Percentiles rank a stretch among this genome's conserved stretches.
These are phyloP conservation scores for Acrocephalus arundinaceus DNA, from an alignment of 2,113 vertebrate genomes.

Conservation along the genomic window DNA sequence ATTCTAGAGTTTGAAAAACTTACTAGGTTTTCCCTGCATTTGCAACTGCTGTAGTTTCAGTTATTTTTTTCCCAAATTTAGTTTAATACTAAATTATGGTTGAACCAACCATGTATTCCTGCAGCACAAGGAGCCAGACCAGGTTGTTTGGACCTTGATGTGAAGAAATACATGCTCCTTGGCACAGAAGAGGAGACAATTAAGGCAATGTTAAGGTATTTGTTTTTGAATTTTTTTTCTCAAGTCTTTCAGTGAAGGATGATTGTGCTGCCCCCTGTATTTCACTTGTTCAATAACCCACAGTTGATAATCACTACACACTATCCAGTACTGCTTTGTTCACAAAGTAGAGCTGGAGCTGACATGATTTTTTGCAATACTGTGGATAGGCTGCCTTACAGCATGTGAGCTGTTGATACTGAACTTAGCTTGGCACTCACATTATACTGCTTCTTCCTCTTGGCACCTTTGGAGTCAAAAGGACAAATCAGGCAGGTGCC, in stretches of 20 bases:
- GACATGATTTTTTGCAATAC: not conserved
- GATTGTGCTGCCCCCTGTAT: not conserved
- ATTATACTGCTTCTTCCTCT: not conserved
- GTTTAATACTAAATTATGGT: not conserved
- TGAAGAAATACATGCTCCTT: not conserved
- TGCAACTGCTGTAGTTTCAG: not conserved
- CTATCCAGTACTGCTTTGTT: not conserved
- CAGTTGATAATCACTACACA: not conserved
- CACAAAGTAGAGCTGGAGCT: not conserved
- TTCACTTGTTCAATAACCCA: not conserved
- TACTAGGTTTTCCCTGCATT: not conserved
- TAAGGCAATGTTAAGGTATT: not conserved
- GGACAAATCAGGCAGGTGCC: not conserved
- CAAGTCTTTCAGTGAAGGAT: not conserved
- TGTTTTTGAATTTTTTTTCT: not conserved
- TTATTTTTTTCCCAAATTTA: not conserved
- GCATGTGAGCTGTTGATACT: not conserved
- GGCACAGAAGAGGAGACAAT: not conserved
- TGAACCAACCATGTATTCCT: not conserved
- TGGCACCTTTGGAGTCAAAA: not conserved
- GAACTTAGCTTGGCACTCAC: not conserved
- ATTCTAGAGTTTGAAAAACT: not conserved
- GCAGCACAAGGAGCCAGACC: not conserved
- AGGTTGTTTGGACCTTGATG: not conserved
- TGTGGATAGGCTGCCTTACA: not conserved